These are phyloP conservation scores for Papilio polyxenes DNA, from an alignment of 1,140 invertebrate genomes.

Conservation along the genomic window DNA sequence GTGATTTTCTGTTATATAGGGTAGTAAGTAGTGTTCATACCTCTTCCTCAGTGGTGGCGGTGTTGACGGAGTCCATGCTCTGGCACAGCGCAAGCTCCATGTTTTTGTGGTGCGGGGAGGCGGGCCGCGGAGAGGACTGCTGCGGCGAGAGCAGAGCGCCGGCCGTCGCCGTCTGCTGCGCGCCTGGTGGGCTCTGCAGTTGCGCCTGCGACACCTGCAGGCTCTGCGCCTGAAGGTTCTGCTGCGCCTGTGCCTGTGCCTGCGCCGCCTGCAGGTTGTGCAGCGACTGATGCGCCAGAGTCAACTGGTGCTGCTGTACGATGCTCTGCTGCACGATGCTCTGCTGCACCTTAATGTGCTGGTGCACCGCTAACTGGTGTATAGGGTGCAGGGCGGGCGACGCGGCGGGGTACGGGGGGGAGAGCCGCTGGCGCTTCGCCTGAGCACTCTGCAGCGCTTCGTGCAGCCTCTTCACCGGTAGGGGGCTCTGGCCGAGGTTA, in stretches of 20 bases:
- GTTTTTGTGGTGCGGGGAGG: slow-evolving; percentile 73
- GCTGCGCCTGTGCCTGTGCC: slow-evolving; percentile 65
- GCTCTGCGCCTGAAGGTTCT: slow-evolving; percentile 64
- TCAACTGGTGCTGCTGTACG: slow-evolving; percentile 76
- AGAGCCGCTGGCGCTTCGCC: slow-evolving; percentile 77
- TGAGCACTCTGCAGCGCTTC: slow-evolving; percentile 78
- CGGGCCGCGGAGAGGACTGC: slow-evolving; percentile 69
- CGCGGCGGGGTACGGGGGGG: slow-evolving; percentile 71
- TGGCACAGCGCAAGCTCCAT: slow-evolving; percentile 84
- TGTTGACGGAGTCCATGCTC: slow-evolving; percentile 96
- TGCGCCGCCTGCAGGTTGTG: slow-evolving; percentile 74
- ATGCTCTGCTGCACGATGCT: slow-evolving; percentile 76
- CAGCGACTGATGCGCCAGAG: slow-evolving; percentile 74
- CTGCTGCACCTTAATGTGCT: slow-evolving; percentile 77
- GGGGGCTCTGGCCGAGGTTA: slow-evolving; percentile 78
- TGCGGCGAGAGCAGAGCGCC: slow-evolving; percentile 71
- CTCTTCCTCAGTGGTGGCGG: slow-evolving; percentile 94
- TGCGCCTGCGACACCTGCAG: slow-evolving; percentile 61
- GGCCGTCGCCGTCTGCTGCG: slow-evolving; percentile 61
- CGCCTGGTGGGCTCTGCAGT: slow-evolving; percentile 53
- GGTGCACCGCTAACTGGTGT: slow-evolving; percentile 74
- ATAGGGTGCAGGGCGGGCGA: slow-evolving; percentile 69
- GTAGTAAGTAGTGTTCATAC: slow-evolving; percentile 77
- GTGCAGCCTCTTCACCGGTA: slow-evolving; percentile 79
- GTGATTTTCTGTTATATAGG: neutral